Conservation (phyloP, 2,888 invertebrate species). For the Aspidiotus destructor region DNA sequence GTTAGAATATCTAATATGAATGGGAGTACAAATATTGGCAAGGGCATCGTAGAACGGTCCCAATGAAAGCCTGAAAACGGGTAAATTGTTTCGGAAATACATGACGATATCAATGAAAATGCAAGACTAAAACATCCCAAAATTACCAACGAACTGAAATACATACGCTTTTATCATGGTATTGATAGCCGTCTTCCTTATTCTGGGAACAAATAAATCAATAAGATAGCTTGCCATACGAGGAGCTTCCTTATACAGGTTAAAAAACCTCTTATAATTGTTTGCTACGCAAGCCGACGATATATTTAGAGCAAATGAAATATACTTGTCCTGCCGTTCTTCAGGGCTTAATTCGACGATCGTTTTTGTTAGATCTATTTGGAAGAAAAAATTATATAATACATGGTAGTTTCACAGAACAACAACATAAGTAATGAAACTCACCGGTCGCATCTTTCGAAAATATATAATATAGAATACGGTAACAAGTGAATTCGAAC, state of each 20-base stretch:
- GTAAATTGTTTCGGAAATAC: no score
- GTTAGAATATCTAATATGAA: conserved; percentile 14
- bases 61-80: no score
- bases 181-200: conserved; percentile 83
- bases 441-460: conserved; percentile 83
- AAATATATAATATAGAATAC: conserved; percentile 94
- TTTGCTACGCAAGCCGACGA: conserved; percentile 87
- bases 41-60: no score
- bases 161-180: conserved; percentile 95
- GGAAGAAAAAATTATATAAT: conserved; percentile 37
- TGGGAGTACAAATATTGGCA: background rate
- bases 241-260: conserved; percentile 77
- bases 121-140: no score
- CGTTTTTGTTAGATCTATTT: conserved; percentile 84
- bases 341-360: conserved; percentile 67
- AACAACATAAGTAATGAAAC: background rate
- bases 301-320: conserved; percentile 76
- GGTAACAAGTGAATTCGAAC: conserved; percentile 90
- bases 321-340: conserved; percentile 70
- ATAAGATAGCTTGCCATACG: conserved; percentile 93
- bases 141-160: conserved; percentile 39
- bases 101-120: no score
- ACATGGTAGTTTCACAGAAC: no score
- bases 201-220: conserved; percentile 95
- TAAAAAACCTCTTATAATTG: conserved; percentile 88